Conservation (phyloP, 2,797 vertebrate genomes). For the Lithobates sylvaticus region DNA sequence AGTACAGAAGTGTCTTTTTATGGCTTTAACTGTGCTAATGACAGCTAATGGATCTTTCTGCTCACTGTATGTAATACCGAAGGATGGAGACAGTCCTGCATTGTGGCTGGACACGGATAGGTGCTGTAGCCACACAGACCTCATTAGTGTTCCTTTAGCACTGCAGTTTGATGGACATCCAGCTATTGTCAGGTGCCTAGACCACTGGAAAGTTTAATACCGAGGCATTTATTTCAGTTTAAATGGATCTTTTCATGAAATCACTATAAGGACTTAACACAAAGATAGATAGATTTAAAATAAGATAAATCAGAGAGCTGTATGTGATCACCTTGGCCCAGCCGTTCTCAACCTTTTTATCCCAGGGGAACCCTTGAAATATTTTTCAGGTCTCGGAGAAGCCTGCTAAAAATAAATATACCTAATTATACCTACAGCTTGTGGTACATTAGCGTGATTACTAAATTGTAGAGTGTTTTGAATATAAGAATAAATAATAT, state of each 20-base stretch:
- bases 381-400: too few species aligned
- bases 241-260: not conserved
- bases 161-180: not conserved
- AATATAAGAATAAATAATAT: too few species aligned
- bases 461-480: too few species aligned
- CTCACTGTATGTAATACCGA: constrained; percentile 29
- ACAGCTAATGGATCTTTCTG: constrained; percentile 41
- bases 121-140: not conserved
- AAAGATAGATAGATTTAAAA: too few species aligned
- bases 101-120: constrained; percentile 4
- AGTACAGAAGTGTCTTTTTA: constrained; percentile 53
- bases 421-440: too few species aligned
- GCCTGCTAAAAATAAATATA: too few species aligned
- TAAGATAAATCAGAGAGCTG: too few species aligned
- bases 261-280: not conserved
- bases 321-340: too few species aligned
- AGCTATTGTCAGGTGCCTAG: not conserved
- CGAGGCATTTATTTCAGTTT: not conserved
- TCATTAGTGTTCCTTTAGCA: not conserved
- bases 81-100: constrained; percentile 26
- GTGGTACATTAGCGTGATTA: too few species aligned
- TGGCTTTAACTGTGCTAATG: constrained; percentile 55
- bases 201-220: not conserved
- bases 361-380: too few species aligned
- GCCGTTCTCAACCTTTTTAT: too few species aligned